phyloP scores from a whole-genome alignment of 1,140 invertebrate species.

The Ooceraea biroi region DNA sequence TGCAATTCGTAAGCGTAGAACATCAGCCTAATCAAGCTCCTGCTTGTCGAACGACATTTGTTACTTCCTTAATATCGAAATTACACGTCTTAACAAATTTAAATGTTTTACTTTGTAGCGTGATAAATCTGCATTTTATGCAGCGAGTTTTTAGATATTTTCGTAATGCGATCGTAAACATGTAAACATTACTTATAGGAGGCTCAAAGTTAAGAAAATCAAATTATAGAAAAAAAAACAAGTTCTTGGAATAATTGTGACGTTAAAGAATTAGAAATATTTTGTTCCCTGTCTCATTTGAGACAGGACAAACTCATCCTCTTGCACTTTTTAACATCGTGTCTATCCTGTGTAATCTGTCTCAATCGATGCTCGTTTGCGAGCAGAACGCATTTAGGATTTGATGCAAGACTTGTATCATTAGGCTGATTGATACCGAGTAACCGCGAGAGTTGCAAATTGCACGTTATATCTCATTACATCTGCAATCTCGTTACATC shows the following conservation, averaged over 20 bases:
- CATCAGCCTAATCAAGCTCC: not conserved
- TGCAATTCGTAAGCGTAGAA: slow-evolving; percentile 8
- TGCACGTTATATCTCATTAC: not conserved
- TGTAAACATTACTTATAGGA: not conserved
- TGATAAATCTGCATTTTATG: no score
- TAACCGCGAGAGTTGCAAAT: slow-evolving; percentile 19
- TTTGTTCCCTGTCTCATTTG: not conserved
- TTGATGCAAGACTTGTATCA: slow-evolving; percentile 27
- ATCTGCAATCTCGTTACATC: slow-evolving; percentile 11
- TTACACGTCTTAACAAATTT: not conserved
- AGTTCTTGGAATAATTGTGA: not conserved
- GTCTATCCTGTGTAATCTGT: slow-evolving; percentile 6
- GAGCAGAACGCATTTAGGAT: slow-evolving; percentile 14
- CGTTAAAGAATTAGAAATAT: slow-evolving; percentile 16
- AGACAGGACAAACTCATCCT: no score
- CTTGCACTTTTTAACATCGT: not conserved
- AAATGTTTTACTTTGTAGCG: no score
- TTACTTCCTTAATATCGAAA: slow-evolving; percentile 6
- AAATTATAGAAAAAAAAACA: not conserved
- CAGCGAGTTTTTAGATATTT: no score
- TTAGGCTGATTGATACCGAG: slow-evolving; percentile 24
- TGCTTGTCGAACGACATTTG: not conserved
- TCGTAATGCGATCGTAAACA: no score
- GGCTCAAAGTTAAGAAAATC: not conserved
- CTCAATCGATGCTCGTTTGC: no score